phyloP scores from a whole-genome alignment of 2,797 vertebrate species.

The Menidia menidia region DNA sequence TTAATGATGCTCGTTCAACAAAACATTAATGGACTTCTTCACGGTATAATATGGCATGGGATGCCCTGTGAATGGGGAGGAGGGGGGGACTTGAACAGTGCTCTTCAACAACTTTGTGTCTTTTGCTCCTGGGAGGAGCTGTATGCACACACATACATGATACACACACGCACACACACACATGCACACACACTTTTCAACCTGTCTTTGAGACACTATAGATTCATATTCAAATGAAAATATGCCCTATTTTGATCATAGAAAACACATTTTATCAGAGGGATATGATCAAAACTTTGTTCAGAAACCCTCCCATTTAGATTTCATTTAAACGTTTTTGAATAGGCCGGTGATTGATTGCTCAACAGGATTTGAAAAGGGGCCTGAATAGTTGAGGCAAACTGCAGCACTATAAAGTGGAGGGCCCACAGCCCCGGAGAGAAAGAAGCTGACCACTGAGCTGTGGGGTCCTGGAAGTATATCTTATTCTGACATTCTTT shows the following conservation, averaged over 20 bases:
- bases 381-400: conserved; percentile 60
- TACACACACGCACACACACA: conserved; percentile 14
- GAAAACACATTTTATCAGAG: conserved; percentile 12
- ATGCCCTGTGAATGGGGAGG: conserved; percentile 71
- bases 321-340: conserved; percentile 53
- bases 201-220: conserved; percentile 13
- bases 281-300: not conserved
- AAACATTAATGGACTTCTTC: conserved; percentile 98
- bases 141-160: not conserved
- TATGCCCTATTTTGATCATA: conserved; percentile 14
- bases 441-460: conserved; percentile 36
- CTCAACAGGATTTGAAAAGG: conserved; percentile 67
- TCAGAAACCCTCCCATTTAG: conserved; percentile 31
- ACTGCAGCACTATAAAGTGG: conserved; percentile 56
- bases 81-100: conserved; percentile 49
- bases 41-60: conserved; percentile 91
- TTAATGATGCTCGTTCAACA: conserved; percentile 98
- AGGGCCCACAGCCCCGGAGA: conserved; percentile 32
- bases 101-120: conserved; percentile 77
- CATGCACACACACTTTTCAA: conserved; percentile 14
- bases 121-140: conserved; percentile 68
- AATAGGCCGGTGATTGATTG: conserved; percentile 76
- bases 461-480: conserved; percentile 46
- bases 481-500: conserved; percentile 77
- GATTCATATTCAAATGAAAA: not conserved